Percentiles rank a stretch among this genome's conserved stretches.
phyloP scores from a whole-genome alignment of 92 coral and sea anemone species.

The Parazoanthus swiftii region DNA sequence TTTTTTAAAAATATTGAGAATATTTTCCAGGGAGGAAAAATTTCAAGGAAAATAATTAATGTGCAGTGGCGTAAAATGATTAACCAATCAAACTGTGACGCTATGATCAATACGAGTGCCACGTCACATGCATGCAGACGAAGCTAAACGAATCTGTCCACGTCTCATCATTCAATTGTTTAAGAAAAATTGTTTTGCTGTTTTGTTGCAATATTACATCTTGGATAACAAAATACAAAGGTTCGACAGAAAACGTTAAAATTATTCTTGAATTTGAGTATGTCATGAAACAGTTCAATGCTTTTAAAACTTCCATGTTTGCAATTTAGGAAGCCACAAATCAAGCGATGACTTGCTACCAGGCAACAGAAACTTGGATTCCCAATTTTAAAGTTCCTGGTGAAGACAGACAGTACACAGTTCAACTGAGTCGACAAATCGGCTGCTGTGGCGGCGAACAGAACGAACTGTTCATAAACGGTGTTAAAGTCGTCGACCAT shows the following conservation, averaged over 20 bases:
- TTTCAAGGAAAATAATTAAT: too few species aligned
- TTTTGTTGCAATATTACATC: not conserved
- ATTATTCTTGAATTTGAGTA: too few species aligned
- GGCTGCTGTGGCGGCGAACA: slow-evolving; percentile 48
- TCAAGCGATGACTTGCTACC: slow-evolving; percentile 3
- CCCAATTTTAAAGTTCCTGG: slow-evolving; percentile 38
- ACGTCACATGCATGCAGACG: too few species aligned
- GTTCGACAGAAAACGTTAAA: not conserved
- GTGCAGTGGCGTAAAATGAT: too few species aligned
- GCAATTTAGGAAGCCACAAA: not conserved
- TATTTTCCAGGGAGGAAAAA: too few species aligned
- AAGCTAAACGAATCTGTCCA: too few species aligned
- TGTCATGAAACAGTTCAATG: too few species aligned
- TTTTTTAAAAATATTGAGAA: too few species aligned
- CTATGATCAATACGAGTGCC: too few species aligned
- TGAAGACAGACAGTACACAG: slow-evolving; percentile 46
- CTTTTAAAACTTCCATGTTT: too few species aligned
- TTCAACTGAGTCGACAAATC: slow-evolving; percentile 49
- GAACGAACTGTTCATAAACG: slow-evolving; percentile 53
- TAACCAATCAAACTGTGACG: too few species aligned
- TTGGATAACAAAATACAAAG: not conserved
- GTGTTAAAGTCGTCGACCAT: slow-evolving; percentile 37
- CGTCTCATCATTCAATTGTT: not conserved
- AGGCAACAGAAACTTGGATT: slow-evolving; percentile 45
- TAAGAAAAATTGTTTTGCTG: too few species aligned